Evolutionary conservation across 2,888 invertebrate species (phyloP), one percentile per base, ranked within the genome.

Genomic region (Magallana nippona): DNA sequence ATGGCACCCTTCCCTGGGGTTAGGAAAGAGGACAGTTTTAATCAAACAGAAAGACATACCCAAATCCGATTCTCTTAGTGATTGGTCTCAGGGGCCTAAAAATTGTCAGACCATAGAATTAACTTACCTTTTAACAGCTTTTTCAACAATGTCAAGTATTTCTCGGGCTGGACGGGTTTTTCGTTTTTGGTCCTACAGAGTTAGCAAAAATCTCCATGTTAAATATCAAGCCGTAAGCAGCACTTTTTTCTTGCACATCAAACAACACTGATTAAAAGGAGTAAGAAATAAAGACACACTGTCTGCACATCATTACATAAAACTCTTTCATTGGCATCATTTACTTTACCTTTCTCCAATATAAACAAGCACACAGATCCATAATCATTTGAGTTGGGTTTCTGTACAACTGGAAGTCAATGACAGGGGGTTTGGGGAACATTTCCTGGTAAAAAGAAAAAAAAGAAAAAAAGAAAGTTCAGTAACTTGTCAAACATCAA

Each of bases 331-430:
- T 44, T 44, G 44, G 44, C 44, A 8, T 44, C 5, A 44, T 44
- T 44, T 44, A 44, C 44, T n/a, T 83, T 84, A 91, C 91, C 88
- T 87, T 58, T 85, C 88, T 87, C 90, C 90, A 91, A 85, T 91
- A 91, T 62, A 92, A 80, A 57, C 87, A 84, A 58, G 90, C 87
- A 89, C 90, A 91, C 81, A 91, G 77, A 78, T 90, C 90, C 15
- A 85, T 83, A 10, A 91, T 84, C 80, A 91, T 91, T 78, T 89
- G 87, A 5, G 86, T 82, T 2, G 85, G 79, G n/a, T 86, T 85
- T 55, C 84, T 83, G 81, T 89, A 91, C 44, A 89, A 55, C 77
- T 89, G 79, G 55, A 79, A 27, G 44, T 82, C 88, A 55, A 85
- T 83, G n/a, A 63, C 81, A 5, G 62, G 62, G 8, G 88, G 87